phyloP scores from a whole-genome alignment of 2,113 vertebrate genomes.

The Bagarius yarrelli region DNA sequence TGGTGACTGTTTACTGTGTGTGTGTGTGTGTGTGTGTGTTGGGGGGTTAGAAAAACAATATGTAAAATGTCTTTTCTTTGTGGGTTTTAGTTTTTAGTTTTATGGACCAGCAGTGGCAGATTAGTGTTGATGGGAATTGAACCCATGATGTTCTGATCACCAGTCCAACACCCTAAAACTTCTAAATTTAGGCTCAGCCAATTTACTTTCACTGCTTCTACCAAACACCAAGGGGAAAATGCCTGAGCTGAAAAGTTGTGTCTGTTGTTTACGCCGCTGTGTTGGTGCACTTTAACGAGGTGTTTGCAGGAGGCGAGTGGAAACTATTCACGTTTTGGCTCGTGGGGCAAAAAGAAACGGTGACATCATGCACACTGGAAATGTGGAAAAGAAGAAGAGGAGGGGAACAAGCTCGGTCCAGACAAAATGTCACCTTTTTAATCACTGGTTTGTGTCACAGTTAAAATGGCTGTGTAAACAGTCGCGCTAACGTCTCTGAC shows the following conservation, averaged over 20 bases:
- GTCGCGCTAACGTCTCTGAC: not conserved
- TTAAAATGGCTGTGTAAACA: not conserved
- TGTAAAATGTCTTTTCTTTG: no score
- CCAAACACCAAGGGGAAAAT: no score
- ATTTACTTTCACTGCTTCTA: no score
- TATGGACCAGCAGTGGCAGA: no score
- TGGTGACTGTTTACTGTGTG: no score
- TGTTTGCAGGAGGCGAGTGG: conserved; percentile 39
- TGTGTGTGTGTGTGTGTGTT: no score
- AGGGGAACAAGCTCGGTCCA: not conserved
- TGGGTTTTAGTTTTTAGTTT: no score
- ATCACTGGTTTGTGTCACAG: conserved; percentile 5
- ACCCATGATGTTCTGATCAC: no score
- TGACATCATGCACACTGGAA: conserved; percentile 37
- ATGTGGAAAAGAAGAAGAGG: not conserved
- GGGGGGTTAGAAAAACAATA: no score
- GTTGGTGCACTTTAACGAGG: conserved; percentile 14
- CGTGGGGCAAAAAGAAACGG: not conserved
- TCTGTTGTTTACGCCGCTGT: conserved; percentile 7
- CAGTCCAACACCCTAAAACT: no score
- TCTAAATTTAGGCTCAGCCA: no score
- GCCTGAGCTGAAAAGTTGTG: not conserved
- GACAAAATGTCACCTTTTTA: conserved; percentile 13
- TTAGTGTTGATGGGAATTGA: no score
- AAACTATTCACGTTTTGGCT: conserved; percentile 33